Evolutionary conservation across 2,888 invertebrate genomes (phyloP), one percentile per base, ranked within the genome.

Genomic region (Cylindroiulus punctatus): DNA sequence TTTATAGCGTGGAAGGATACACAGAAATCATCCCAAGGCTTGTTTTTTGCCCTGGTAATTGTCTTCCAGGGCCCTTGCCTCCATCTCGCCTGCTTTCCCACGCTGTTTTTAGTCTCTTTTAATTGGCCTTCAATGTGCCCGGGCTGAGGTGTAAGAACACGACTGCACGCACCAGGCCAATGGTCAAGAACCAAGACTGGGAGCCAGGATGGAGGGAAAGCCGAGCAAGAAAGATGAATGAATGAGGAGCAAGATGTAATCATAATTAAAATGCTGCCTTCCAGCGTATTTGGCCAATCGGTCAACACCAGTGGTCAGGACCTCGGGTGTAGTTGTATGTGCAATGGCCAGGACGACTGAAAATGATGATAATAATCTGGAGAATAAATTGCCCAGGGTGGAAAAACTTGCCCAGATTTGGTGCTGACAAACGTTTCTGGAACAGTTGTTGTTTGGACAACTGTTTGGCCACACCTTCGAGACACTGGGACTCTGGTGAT

Each of bases 191-290:
- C 14, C 30, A 30, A 76, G 30, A 65, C 65, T 76, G 76, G 76
- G 76, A 76, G 76, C 76, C 30, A 76, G 76, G 76, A 76, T 76
- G 76, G 30, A 76, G 30, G 65, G 76, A 76, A 76, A 76, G 44
- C 10, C 3, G 14, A 17, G 44, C 26, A 30, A 30, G 22, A 57
- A 26, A 26, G 26, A 65, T 65, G 65, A 65, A 65, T 65, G 65
- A 65, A 65, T 84, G 44, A 84, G 84, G 47, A 44, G 30, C 30
- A 52, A 84, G 84, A 84, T 84, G 84, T 84, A 84, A 84, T 84
- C 84, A 84, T 84, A 84, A 84, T 84, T 84, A 84, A 84, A 84
- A 76, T 76, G 76, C 76, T 76, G 76, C 30, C 76, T 30, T 26
- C 76, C 10, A 30, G 76, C 76, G 14, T 30, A 76, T 30, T 30